Evolutionary conservation across 2,888 invertebrate genomes (phyloP).

Genomic region (Dasypolia templi): DNA sequence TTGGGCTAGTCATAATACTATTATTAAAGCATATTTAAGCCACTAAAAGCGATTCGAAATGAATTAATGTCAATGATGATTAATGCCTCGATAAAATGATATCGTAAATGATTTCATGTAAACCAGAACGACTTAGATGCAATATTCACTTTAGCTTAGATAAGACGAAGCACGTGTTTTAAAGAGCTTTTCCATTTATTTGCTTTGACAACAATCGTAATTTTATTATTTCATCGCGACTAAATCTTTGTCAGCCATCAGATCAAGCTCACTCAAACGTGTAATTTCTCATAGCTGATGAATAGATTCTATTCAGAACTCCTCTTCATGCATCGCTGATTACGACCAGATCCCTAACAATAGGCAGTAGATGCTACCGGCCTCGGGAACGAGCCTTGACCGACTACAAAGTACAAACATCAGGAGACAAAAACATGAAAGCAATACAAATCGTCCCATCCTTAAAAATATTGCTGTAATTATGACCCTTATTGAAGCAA

Average conservation of each 20-base stretch:
- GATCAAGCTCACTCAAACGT: slow-evolving; percentile 46
- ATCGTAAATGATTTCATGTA: slow-evolving; percentile 30
- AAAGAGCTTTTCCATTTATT: background rate
- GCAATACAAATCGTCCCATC: slow-evolving; percentile 63
- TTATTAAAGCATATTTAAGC: slow-evolving; percentile 14
- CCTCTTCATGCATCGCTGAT: slow-evolving; percentile 74
- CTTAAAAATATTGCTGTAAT: slow-evolving; percentile 48
- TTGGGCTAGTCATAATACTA: slow-evolving; percentile 28
- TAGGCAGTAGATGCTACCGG: slow-evolving; percentile 71
- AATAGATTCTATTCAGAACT: slow-evolving; percentile 72
- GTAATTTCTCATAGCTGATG: slow-evolving; percentile 63
- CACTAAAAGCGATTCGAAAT: slow-evolving; percentile 18
- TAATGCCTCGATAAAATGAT: slow-evolving; percentile 24
- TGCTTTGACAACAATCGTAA: background rate
- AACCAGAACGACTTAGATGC: slow-evolving; percentile 15
- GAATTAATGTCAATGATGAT: slow-evolving; percentile 39
- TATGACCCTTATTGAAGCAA: slow-evolving; percentile 45
- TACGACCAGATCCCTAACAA: slow-evolving; percentile 74
- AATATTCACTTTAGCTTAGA: slow-evolving; percentile 13
- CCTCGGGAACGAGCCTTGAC: slow-evolving; percentile 79
- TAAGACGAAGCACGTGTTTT: background rate
- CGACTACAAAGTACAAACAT: slow-evolving; percentile 66
- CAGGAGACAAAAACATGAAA: slow-evolving; percentile 67
- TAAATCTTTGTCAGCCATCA: slow-evolving; percentile 30
- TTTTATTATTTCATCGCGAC: slow-evolving; percentile 19